Conservation (phyloP, 2,797 vertebrate species). For the Macroramphosus scolopax region DNA sequence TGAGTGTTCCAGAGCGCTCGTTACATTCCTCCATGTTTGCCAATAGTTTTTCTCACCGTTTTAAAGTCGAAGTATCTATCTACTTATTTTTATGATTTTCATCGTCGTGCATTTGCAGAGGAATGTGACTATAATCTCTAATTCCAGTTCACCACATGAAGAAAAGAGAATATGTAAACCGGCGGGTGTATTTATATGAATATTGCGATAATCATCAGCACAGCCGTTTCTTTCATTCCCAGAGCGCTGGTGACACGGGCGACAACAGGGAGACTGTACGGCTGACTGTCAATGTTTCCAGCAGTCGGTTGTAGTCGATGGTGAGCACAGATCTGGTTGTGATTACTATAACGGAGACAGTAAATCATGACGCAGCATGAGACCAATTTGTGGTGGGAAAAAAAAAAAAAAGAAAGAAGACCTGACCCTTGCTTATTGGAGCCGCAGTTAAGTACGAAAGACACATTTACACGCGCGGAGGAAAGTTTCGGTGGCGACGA, state of each 20-base stretch:
- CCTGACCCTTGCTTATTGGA: slow-evolving; percentile 70
- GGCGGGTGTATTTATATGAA: slow-evolving; percentile 31
- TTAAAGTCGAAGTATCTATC: slow-evolving; percentile 22
- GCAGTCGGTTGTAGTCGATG: slow-evolving; percentile 47
- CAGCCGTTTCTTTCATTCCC: slow-evolving; percentile 25
- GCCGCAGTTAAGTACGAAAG: slow-evolving; percentile 72
- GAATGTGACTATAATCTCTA: slow-evolving; percentile 29
- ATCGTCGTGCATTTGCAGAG: slow-evolving; percentile 27
- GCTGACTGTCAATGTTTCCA: slow-evolving; percentile 75
- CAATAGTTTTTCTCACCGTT: slow-evolving; percentile 17
- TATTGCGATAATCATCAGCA: slow-evolving; percentile 33
- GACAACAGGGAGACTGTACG: slow-evolving; percentile 54
- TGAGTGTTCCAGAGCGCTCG: slow-evolving; percentile 27
- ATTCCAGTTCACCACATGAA: slow-evolving; percentile 34
- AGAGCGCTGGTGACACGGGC: slow-evolving; percentile 52
- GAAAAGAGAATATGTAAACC: slow-evolving; percentile 38
- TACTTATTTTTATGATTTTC: slow-evolving; percentile 37
- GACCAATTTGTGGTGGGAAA: slow-evolving; percentile 77
- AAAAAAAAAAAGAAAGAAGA: slow-evolving; percentile 42
- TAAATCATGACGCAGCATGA: slow-evolving; percentile 80
- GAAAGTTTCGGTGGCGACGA: slow-evolving; percentile 40
- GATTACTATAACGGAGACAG: slow-evolving; percentile 81
- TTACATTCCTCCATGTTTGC: slow-evolving; percentile 31
- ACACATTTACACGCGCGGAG: slow-evolving; percentile 59
- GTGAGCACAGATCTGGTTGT: slow-evolving; percentile 73